Conservation (phyloP, 2,113 vertebrate genomes). For the Centropus bengalensis region DNA sequence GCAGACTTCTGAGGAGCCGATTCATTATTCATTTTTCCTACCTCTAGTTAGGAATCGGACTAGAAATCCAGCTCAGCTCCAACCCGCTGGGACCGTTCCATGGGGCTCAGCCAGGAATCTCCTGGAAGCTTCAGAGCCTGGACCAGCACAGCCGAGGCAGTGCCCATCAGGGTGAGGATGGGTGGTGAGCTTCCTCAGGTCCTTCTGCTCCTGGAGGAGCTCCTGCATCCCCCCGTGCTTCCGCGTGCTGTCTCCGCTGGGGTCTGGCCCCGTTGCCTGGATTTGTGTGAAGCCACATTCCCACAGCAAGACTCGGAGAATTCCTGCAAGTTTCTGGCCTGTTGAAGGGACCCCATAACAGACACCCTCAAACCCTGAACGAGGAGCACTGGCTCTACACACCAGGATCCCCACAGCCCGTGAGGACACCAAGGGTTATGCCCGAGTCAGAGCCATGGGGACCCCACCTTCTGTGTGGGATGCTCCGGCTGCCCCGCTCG, state of each 20-base stretch:
- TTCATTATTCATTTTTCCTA: not conserved
- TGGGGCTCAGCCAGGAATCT: accelerated
- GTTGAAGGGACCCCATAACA: accelerated
- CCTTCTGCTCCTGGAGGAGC: not conserved
- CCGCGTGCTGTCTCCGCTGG: accelerated
- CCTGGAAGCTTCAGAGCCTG: not conserved
- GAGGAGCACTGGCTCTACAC: not conserved
- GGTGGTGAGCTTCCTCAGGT: not conserved
- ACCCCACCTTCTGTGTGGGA: accelerated
- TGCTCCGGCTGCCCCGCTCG: not conserved
- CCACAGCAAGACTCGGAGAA: not conserved
- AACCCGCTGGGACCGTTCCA: accelerated
- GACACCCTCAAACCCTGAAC: too few relatives aligned
- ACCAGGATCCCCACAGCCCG: not conserved
- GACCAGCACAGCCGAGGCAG: not conserved
- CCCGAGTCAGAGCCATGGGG: not conserved
- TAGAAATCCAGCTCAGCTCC: not conserved
- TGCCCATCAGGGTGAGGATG: not conserved
- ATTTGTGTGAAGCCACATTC: not conserved
- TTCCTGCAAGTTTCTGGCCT: not conserved
- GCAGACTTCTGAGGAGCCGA: not conserved
- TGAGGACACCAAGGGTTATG: not conserved
- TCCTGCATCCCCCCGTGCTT: not conserved
- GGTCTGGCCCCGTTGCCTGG: not conserved
- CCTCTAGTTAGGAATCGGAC: not conserved